phyloP scores from a whole-genome alignment of 2,113 vertebrate species.

The Malurus alboscapulatus region DNA sequence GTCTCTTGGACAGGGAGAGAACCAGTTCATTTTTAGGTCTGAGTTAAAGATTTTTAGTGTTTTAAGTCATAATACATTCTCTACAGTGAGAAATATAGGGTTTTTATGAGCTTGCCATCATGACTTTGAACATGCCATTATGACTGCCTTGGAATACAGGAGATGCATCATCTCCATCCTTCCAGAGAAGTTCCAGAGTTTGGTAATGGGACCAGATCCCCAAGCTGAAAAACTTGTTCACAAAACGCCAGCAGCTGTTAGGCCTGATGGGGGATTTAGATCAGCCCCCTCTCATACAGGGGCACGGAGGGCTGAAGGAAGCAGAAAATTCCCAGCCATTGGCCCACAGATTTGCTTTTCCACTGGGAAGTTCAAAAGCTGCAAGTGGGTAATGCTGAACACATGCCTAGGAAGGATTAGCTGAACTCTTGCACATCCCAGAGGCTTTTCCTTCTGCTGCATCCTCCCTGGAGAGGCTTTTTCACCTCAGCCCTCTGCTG shows the following conservation, averaged over 20 bases:
- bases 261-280: neutral
- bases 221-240: neutral
- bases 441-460: conserved; percentile 41
- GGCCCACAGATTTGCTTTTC: neutral
- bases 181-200: neutral
- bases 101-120: neutral
- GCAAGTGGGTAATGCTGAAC: neutral
- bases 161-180: neutral
- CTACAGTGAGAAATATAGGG: neutral
- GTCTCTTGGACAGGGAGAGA: neutral
- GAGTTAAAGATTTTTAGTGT: neutral
- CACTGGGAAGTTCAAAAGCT: neutral
- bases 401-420: conserved; percentile 36
- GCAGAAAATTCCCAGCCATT: neutral
- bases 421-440: conserved; percentile 30
- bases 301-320: neutral
- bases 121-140: too few relatives aligned
- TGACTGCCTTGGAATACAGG: neutral
- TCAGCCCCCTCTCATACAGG: neutral
- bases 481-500: conserved; percentile 43
- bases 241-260: neutral
- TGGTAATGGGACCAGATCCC: neutral
- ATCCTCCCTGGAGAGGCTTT: conserved; percentile 41
- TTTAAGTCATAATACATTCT: neutral
- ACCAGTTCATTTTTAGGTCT: neutral